Percentiles rank a stretch among this genome's conserved stretches.
Evolutionary conservation across 2,888 invertebrate species (phyloP).

Genomic region (Abscondita cerata): DNA sequence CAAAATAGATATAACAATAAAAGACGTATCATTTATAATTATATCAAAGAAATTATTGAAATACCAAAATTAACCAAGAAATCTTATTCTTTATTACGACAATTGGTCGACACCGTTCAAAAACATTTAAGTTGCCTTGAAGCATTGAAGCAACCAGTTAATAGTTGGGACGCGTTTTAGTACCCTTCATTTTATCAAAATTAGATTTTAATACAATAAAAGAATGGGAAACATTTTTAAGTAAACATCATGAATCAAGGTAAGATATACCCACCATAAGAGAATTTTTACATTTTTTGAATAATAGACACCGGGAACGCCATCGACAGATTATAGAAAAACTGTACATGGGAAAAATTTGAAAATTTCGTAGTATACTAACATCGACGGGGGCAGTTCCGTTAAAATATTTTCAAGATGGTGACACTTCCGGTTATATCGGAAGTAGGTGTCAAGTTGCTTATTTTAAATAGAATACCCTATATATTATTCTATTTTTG

Average conservation of each 20-base stretch:
- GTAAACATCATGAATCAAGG: background rate
- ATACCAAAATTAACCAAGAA: background rate
- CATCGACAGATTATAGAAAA: too few relatives aligned
- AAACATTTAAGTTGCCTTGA: background rate
- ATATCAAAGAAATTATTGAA: background rate
- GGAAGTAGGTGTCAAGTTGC: too few relatives aligned
- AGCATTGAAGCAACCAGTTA: constrained; percentile 1
- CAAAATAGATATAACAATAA: too few relatives aligned
- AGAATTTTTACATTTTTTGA: background rate
- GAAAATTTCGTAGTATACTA: too few relatives aligned
- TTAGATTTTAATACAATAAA: background rate
- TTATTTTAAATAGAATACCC: too few relatives aligned
- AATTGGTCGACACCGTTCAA: constrained; percentile 4
- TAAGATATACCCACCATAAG: background rate
- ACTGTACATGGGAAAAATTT: too few relatives aligned
- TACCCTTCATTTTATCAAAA: background rate
- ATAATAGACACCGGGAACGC: background rate
- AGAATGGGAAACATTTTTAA: background rate
- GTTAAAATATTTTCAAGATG: too few relatives aligned
- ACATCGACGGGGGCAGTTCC: too few relatives aligned
- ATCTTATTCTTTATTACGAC: background rate
- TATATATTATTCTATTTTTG: too few relatives aligned
- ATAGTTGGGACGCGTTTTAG: constrained; percentile 4
- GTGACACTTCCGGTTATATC: too few relatives aligned
- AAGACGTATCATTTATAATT: background rate